A percentile compares a stretch with the other conserved stretches of the same genome.
Evolutionary conservation across 1,140 invertebrate species (phyloP).

Genomic region (Megalopta genalis): DNA sequence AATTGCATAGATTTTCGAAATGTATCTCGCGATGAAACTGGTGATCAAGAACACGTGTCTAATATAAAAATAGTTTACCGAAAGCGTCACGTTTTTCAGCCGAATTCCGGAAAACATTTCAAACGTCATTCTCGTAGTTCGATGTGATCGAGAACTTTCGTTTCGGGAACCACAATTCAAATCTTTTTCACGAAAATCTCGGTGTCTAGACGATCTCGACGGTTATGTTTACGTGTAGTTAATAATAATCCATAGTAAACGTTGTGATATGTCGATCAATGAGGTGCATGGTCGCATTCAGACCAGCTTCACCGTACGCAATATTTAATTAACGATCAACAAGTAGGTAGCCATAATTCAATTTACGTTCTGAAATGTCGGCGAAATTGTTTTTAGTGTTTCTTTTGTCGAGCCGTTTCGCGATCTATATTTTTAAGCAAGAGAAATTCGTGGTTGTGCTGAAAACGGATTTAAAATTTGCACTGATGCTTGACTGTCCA

Average conservation of each 20-base stretch:
- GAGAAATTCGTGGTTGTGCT: background rate
- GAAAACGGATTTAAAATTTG: background rate
- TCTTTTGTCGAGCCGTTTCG: too few relatives aligned
- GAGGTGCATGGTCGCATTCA: background rate
- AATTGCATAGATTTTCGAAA: background rate
- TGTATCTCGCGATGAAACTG: background rate
- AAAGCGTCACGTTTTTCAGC: background rate
- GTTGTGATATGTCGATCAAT: background rate
- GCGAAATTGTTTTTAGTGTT: background rate
- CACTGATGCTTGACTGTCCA: background rate
- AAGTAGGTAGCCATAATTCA: slow-evolving; percentile 9
- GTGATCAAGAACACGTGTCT: background rate
- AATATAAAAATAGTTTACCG: background rate
- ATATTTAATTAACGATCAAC: slow-evolving; percentile 14
- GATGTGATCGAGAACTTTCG: background rate
- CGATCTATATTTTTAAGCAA: background rate
- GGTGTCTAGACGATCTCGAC: too few relatives aligned
- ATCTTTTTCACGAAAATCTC: background rate
- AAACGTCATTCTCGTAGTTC: background rate
- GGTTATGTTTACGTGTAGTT: background rate
- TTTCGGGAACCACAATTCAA: background rate
- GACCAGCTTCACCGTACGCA: too few relatives aligned
- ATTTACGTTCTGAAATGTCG: background rate
- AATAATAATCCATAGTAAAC: background rate
- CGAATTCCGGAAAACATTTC: background rate